These are phyloP conservation scores for Cynodonichthys magdalenae DNA, from an alignment of 2,797 vertebrate genomes.

Conservation along the genomic window DNA sequence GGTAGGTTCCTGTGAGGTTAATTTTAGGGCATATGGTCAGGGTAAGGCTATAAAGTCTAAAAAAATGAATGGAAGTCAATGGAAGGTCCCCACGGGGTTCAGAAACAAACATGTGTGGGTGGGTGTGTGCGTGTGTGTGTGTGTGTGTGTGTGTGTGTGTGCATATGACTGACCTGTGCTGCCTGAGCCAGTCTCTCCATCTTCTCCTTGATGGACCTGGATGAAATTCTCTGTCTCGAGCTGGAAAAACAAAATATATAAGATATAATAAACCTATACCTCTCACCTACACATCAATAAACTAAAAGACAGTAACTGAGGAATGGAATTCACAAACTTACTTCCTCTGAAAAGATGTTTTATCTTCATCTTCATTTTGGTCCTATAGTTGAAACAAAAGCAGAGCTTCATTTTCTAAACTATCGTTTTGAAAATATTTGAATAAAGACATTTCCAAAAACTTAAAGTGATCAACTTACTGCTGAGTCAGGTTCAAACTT, in stretches of 20 bases:
- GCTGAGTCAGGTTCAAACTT: constrained; percentile 68
- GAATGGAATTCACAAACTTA: constrained; percentile 45
- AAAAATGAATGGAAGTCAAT: too few relatives aligned
- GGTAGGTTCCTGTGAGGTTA: too few relatives aligned
- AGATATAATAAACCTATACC: not conserved
- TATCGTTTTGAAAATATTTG: not conserved
- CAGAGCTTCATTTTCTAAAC: constrained; percentile 2
- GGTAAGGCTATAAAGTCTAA: too few relatives aligned
- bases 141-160: too few relatives aligned
- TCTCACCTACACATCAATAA: not conserved
- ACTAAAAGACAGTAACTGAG: not conserved
- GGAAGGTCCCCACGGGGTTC: too few relatives aligned
- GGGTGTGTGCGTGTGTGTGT: too few relatives aligned
- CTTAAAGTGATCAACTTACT: constrained; percentile 54
- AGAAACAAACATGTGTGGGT: too few relatives aligned
- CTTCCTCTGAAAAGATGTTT: constrained; percentile 78
- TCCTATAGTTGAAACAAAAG: constrained; percentile 53
- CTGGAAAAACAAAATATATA: constrained; percentile 63
- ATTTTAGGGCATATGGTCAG: too few relatives aligned
- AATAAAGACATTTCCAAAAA: not conserved
- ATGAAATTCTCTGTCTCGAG: constrained; percentile 85
- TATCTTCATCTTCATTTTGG: constrained; percentile 65
- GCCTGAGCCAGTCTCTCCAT: constrained; percentile 90
- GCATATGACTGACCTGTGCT: constrained; percentile 81
- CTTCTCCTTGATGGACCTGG: constrained; percentile 87